Base-by-base conservation (phyloP, 2,888 invertebrate genomes). In the Hypercompe scribonia region DNA sequence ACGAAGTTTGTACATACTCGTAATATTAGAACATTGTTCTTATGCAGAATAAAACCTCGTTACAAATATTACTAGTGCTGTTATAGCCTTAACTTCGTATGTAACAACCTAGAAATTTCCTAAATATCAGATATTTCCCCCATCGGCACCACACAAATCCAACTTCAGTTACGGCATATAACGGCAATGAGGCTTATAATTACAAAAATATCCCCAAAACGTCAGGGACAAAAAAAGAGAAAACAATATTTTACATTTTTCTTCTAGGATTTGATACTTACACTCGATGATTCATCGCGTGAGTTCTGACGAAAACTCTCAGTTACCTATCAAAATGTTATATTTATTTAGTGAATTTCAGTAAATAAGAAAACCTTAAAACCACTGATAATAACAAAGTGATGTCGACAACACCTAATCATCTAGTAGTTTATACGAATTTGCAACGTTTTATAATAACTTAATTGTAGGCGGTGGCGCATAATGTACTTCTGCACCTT, bases 331-430 rank as follows among this genome's bases (percentile, higher is more conserved):
- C 54, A 54, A 54, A 54, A n/a, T n/a, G n/a, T 10, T 4, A 24
- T 0, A 28, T 58, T 13, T 13, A 58, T 28, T 28, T 3, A 18
- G 18, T 4, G 33, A 24, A 31, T 28, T 66, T 54, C 54, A 58
- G 15, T 58, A 28, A 11, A 74, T 74, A 77, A 72, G 78, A 79
- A 80, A 81, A 74, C 75, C 74, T 72, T 78, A 85, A 82, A 86
- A 85, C 82, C 85, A 82, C 81, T 78, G 80, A 73, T 90, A 88
- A 91, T 86, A 84, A 80, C 78, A 81, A 88, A 87, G 86, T 86
- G 78, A 76, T 77, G 87, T 86, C 85, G 78, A 76, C 78, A 76
- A 72, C 61, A 74, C 76, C 72, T 83, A 76, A 81, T 84, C 78
- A 77, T 79, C 73, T 77, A 81, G 73, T 77, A 83, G 73, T 79